A percentile compares a stretch with the other conserved stretches of the same genome.
These are phyloP conservation scores for Toxotes jaculatrix DNA, from an alignment of 2,113 vertebrate species.

Conservation along the genomic window DNA sequence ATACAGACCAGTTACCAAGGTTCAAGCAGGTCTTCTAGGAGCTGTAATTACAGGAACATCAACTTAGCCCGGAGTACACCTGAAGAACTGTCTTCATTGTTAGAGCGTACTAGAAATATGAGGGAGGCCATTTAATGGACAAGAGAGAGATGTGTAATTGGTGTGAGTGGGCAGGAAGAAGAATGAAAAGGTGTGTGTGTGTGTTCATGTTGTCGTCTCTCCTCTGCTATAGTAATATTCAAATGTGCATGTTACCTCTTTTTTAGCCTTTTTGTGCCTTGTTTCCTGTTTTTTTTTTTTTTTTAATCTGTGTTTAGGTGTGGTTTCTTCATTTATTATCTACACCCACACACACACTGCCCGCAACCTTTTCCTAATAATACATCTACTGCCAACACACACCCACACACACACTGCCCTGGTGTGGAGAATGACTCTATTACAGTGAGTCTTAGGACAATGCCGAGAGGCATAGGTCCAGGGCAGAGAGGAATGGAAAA, in stretches of 20 bases:
- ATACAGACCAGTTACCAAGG: neutral
- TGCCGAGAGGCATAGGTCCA: slow-evolving; percentile 17
- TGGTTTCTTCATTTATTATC: slow-evolving; percentile 36
- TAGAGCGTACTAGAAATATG: slow-evolving; percentile 19
- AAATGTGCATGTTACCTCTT: neutral
- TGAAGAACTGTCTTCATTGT: slow-evolving; percentile 13
- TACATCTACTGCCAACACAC: slow-evolving; percentile 4
- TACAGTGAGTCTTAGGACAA: slow-evolving; percentile 19
- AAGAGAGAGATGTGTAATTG: slow-evolving; percentile 19
- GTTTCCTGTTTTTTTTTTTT: neutral
- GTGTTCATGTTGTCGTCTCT: neutral
- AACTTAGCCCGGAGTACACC: slow-evolving; percentile 11
- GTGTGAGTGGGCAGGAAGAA: slow-evolving; percentile 25
- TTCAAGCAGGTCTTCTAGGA: slow-evolving; percentile 32
- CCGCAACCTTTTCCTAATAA: slow-evolving; percentile 12
- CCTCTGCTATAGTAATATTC: neutral
- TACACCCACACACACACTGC: slow-evolving; percentile 8
- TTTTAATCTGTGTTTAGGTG: slow-evolving; percentile 5
- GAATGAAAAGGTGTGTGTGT: neutral
- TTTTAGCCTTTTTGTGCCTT: neutral
- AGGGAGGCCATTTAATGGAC: slow-evolving; percentile 5
- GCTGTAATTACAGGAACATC: slow-evolving; percentile 31
- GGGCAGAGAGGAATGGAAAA: slow-evolving; percentile 12
- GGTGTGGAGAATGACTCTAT: slow-evolving; percentile 31
- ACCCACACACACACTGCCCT: neutral